Percentiles rank a stretch among this genome's conserved stretches.
These are phyloP conservation scores for Nomada flava DNA, from an alignment of 2,888 invertebrate species.

Conservation along the genomic window DNA sequence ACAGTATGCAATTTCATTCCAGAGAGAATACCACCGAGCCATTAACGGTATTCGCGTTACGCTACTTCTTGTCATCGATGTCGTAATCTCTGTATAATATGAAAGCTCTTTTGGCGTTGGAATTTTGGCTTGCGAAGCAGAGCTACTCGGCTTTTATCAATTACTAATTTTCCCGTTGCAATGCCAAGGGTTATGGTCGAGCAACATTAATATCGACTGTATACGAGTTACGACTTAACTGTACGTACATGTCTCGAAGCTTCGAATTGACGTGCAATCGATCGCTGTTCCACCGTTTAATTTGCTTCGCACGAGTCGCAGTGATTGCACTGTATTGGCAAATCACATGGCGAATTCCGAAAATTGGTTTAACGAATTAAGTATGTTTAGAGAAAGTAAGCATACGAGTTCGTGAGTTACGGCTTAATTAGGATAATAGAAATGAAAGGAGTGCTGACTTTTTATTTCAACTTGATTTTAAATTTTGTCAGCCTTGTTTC, in stretches of 20 bases:
- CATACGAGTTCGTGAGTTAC: too few relatives aligned
- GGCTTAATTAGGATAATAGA: too few relatives aligned
- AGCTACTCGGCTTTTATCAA: neutral
- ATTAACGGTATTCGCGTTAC: conserved; percentile 34
- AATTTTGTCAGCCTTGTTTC: too few relatives aligned
- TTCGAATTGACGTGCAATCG: neutral
- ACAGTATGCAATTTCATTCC: conserved; percentile 28
- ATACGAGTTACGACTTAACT: neutral
- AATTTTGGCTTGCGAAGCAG: neutral
- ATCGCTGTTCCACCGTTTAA: conserved; percentile 1
- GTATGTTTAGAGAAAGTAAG: too few relatives aligned
- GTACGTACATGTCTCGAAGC: neutral
- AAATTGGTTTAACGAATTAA: neutral
- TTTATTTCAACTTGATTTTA: too few relatives aligned
- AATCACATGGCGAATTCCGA: neutral
- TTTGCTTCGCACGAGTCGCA: conserved; percentile 22
- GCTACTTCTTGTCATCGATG: conserved; percentile 29
- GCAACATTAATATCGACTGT: neutral
- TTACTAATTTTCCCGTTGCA: neutral
- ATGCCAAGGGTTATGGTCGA: neutral
- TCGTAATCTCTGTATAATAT: too few relatives aligned
- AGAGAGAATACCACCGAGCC: conserved; percentile 17
- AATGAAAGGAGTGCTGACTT: too few relatives aligned
- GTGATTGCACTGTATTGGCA: neutral
- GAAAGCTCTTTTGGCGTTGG: neutral